These are phyloP conservation scores for Megastigmus dorsalis DNA, from an alignment of 2,888 invertebrate species.

Conservation along the genomic window DNA sequence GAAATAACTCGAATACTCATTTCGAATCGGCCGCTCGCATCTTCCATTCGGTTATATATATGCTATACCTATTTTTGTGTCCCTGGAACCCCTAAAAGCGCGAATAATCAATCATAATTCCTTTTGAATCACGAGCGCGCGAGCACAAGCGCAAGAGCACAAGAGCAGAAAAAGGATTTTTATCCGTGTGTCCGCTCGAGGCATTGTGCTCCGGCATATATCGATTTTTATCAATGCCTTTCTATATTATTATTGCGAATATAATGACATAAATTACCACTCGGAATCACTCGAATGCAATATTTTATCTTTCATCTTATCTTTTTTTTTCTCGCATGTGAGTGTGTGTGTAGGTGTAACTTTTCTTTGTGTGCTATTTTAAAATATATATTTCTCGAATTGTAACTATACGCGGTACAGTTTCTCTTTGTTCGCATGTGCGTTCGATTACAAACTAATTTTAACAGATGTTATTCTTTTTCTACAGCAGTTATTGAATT, in stretches of 20 bases:
- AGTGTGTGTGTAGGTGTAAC: too few relatives aligned
- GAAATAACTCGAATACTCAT: constrained; percentile 45
- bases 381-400: too few relatives aligned
- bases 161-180: constrained; percentile 16
- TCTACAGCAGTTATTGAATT: too few relatives aligned
- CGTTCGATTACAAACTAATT: too few relatives aligned
- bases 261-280: constrained; percentile 48
- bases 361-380: too few relatives aligned
- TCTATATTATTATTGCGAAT: constrained; percentile 48
- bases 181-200: constrained; percentile 3
- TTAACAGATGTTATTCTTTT: too few relatives aligned
- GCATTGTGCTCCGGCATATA: constrained; percentile 26
- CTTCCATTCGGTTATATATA: constrained; percentile 22
- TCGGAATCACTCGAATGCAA: constrained; percentile 15
- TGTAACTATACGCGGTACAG: too few relatives aligned
- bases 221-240: constrained; percentile 48
- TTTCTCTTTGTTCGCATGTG: too few relatives aligned
- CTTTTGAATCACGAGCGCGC: constrained; percentile 39
- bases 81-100: constrained; percentile 42
- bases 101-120: constrained; percentile 49
- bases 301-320: constrained; percentile 36
- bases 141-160: neutral
- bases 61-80: constrained; percentile 42
- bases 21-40: constrained; percentile 33
- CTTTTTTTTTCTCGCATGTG: too few relatives aligned